These are phyloP conservation scores for Calliphora vicina DNA, from an alignment of 1,140 invertebrate species.

Conservation along the genomic window DNA sequence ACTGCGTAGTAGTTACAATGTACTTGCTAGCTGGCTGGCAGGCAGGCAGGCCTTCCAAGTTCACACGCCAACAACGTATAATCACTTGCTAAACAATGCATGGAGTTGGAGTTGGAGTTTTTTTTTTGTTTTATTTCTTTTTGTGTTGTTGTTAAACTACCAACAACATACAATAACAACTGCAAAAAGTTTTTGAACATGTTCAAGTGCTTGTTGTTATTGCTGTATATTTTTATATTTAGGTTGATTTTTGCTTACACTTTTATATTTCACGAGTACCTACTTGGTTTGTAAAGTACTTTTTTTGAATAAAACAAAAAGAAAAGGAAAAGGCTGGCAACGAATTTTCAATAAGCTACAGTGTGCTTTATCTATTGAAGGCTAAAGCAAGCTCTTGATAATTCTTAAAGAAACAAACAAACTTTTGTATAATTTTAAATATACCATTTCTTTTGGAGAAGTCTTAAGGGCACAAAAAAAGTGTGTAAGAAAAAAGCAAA, in stretches of 20 bases:
- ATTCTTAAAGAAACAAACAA: too few species aligned
- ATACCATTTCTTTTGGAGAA: too few species aligned
- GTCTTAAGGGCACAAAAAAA: too few species aligned
- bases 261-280: constrained; percentile 9
- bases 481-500: background rate
- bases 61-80: constrained; percentile 31
- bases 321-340: background rate
- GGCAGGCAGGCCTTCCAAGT: background rate
- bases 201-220: background rate
- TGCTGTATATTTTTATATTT: background rate
- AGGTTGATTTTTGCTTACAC: constrained; percentile 1
- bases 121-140: background rate
- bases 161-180: too few species aligned
- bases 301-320: background rate
- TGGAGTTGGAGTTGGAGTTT: background rate
- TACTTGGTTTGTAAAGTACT: background rate
- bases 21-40: background rate
- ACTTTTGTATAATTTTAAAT: too few species aligned
- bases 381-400: too few species aligned
- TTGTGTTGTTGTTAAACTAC: background rate
- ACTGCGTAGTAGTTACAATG: constrained; percentile 14
- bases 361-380: too few species aligned
- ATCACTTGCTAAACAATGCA: constrained; percentile 26
- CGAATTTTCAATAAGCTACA: too few species aligned
- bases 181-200: background rate